These are phyloP conservation scores for Acanthosoma haemorrhoidale DNA, from an alignment of 2,888 invertebrate species.

Conservation along the genomic window DNA sequence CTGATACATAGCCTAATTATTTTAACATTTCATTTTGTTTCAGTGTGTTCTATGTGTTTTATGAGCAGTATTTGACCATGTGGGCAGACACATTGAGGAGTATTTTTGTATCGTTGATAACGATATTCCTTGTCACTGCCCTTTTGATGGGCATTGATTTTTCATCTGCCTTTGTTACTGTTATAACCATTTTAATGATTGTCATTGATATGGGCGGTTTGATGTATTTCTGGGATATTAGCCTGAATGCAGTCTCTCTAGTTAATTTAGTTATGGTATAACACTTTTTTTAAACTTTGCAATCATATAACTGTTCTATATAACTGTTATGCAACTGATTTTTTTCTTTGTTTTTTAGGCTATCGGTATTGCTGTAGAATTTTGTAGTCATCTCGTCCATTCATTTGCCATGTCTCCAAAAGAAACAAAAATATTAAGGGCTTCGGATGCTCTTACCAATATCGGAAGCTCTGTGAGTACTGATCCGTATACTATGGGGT, in stretches of 20 bases:
- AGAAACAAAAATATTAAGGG: conserved; percentile 65
- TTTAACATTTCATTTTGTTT: background rate
- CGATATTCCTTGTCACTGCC: conserved; percentile 93
- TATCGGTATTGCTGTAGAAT: conserved; percentile 96
- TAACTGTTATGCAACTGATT: background rate
- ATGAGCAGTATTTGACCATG: conserved; percentile 96
- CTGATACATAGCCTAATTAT: background rate
- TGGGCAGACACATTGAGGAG: conserved; percentile 85
- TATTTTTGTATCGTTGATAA: conserved; percentile 78
- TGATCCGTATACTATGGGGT: too few species aligned
- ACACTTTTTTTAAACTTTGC: background rate
- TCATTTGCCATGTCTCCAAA: conserved; percentile 78
- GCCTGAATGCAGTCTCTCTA: conserved; percentile 91
- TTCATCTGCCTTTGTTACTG: conserved; percentile 69
- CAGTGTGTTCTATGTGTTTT: conserved; percentile 93
- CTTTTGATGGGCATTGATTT: conserved; percentile 86
- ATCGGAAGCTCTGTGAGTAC: conserved; percentile 83
- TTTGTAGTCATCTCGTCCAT: conserved; percentile 94
- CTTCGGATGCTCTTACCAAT: conserved; percentile 74
- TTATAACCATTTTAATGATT: conserved; percentile 90
- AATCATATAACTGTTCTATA: background rate
- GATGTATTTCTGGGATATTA: conserved; percentile 96
- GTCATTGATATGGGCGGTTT: conserved; percentile 85
- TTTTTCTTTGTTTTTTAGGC: conserved; percentile 56
- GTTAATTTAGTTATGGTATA: conserved; percentile 91